Base-by-base conservation (phyloP, 2,113 vertebrate genomes). In the Actinemys pallida region DNA sequence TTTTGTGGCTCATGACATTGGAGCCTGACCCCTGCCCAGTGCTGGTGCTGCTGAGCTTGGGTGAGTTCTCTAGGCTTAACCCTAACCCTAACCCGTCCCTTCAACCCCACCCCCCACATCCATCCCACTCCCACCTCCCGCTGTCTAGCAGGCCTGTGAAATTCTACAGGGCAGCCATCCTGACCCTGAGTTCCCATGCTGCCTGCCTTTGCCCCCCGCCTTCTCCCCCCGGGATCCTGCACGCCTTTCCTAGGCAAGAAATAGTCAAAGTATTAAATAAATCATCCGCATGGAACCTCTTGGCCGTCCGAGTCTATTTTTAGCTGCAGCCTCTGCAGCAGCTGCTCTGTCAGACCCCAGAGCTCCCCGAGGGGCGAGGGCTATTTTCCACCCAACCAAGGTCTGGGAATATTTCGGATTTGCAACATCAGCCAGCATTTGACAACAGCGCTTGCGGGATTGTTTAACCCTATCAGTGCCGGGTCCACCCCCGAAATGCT, bases 281-380 rank as follows among this genome's bases (percentile, higher is more conserved):
- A 95, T 92, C 90, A 31, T 81, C 94, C 69, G 27, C 76, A 57
- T 42, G 87, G 93, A 89, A 59, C 84, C 59, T 47, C 84, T 84
- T 11, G 83, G n/a, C 94, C 4, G 16, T 88, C 76, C 62, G n/a
- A 39, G 47, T 16, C 85, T 97, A 96, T 96, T 96, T 97, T 86
- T 97, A 93, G 88, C 81, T 42, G 81, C 90, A 17, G 85, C 93
- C 95, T 92, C 93, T 57, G 81, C 93, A 83, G 95, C 95, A 95
- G 94, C 95, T 97, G 96, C 94, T 95, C n/a, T 39, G n/a, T 72
- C 65, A 4, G n/a, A n/a, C n/a, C 20, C 65, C 65, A 72, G 65
- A 72, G 65, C n/a, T 39, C 65, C 65, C 65, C 65, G 65, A 72
- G 65, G 65, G 65, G 65, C 35, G 35, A 39, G 65, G 35, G 65